Percentiles rank a stretch among this genome's conserved stretches.
Conservation (phyloP, 1,140 invertebrate species). For the Panonychus citri region DNA sequence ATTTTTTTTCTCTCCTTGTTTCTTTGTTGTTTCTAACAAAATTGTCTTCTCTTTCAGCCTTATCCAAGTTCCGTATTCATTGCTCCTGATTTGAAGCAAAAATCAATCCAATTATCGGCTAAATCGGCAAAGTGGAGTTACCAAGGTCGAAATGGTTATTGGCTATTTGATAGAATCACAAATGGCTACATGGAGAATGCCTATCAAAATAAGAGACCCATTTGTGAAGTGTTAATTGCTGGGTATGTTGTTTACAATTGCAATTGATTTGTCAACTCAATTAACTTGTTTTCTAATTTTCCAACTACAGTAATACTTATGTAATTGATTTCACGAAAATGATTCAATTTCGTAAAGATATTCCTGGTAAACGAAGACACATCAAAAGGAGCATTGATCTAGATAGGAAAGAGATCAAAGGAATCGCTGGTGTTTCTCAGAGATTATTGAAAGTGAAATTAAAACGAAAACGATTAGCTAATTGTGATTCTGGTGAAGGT, state of each 20-base stretch:
- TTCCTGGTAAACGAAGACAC: constrained; percentile 47
- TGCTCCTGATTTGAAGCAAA: too few relatives aligned
- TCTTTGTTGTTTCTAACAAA: too few relatives aligned
- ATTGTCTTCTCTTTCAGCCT: too few relatives aligned
- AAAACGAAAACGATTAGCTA: too few relatives aligned
- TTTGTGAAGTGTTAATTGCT: constrained; percentile 63
- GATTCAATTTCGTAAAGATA: constrained; percentile 56
- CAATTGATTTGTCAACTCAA: too few relatives aligned
- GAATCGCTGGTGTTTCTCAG: constrained; percentile 40
- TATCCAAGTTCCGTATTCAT: too few relatives aligned
- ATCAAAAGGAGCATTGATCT: constrained; percentile 48
- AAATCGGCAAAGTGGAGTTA: constrained; percentile 53
- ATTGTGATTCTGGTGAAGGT: too few relatives aligned
- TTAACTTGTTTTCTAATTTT: too few relatives aligned
- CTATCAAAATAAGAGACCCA: constrained; percentile 9
- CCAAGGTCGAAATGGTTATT: constrained; percentile 85
- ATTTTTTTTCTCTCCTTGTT: too few relatives aligned
- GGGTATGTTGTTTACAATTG: constrained; percentile 31
- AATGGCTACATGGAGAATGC: constrained; percentile 54
- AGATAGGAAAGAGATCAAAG: constrained; percentile 39
- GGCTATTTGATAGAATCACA: constrained; percentile 83
- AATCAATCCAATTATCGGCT: too few relatives aligned
- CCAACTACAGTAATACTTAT: constrained; percentile 41
- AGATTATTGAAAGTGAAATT: too few relatives aligned
- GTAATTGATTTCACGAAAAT: constrained; percentile 70